Conservation (phyloP, 2,888 invertebrate genomes). For the Spatulosminthurus flaviceps region DNA sequence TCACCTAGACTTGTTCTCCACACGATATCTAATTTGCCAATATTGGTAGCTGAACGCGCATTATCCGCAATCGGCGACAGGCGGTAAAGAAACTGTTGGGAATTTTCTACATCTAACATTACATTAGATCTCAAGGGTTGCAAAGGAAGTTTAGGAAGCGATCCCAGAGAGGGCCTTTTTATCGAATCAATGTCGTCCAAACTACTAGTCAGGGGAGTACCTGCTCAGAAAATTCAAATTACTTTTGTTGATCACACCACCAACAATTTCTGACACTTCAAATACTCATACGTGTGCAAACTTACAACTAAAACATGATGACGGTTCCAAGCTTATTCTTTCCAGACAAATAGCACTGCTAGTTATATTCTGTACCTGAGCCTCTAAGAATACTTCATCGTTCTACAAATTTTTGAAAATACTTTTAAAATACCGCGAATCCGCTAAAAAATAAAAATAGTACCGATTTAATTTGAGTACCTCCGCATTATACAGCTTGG, state of each 20-base stretch:
- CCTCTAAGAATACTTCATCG: slow-evolving; percentile 77
- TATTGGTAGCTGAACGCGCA: slow-evolving; percentile 83
- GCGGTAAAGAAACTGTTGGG: slow-evolving; percentile 94
- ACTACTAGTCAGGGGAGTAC: not conserved
- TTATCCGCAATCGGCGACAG: slow-evolving; percentile 83
- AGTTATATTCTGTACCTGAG: slow-evolving; percentile 92
- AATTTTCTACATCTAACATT: slow-evolving; percentile 83
- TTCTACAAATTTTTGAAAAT: slow-evolving; percentile 25
- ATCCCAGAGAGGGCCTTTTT: not conserved
- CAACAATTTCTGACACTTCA: not conserved
- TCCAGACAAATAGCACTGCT: slow-evolving; percentile 91
- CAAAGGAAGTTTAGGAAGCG: slow-evolving; percentile 18
- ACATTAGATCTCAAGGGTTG: slow-evolving; percentile 20
- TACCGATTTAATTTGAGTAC: slow-evolving; percentile 66
- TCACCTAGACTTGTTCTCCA: slow-evolving; percentile 98
- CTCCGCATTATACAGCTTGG: slow-evolving; percentile 96
- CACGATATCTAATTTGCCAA: slow-evolving; percentile 97
- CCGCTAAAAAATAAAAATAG: not conserved
- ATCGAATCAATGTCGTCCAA: not conserved
- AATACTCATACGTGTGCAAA: no score
- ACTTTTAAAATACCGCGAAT: not conserved
- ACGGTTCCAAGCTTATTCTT: slow-evolving; percentile 91
- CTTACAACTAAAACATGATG: slow-evolving; percentile 82
- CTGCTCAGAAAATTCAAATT: not conserved
- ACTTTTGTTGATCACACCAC: slow-evolving; percentile 11